Evolutionary conservation across 2,888 invertebrate species (phyloP), one percentile per base, ranked within the genome.

Genomic region (Caenorhabditis panamensis): DNA sequence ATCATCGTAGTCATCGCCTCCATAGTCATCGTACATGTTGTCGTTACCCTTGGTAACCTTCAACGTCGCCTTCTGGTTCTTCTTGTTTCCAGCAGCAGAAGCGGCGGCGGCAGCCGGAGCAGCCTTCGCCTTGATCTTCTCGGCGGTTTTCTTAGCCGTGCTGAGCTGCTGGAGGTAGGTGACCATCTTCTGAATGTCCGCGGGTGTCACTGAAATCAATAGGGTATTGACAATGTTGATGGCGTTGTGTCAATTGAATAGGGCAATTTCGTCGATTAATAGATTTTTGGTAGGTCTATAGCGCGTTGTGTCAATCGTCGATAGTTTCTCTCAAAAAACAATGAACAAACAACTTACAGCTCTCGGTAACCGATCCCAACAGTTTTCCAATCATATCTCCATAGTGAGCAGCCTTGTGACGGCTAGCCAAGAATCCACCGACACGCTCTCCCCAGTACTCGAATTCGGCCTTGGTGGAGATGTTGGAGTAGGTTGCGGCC

Each of bases 151-250:
- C 75, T 86, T 87, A 16, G 83, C 69, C 24, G 85, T 83, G 11
- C 82, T 83, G 53, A 88, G 78, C 44, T 78, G 71, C 67, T 84
- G 85, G 53, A 87, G 71, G 16, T 83, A 82, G 51, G 84, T 87
- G 53, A 84, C 84, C 82, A 89, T 89, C 63, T 88, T 86, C 11
- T 84, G 82, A 18, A 85, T 84, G 31, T 86, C 84, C 16, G 73
- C 78, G 6, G 82, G 73, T 8, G 86, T 81, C 75, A 86, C 85
- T 86, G 68, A 44, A 84, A 82, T 9, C n/a, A n/a, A n/a, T n/a
- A n/a, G n/a, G n/a, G n/a, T n/a, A n/a, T n/a, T n/a, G n/a, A n/a
- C n/a, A n/a, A n/a, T n/a, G n/a, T n/a, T n/a, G n/a, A n/a, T n/a
- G n/a, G n/a, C n/a, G n/a, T n/a, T n/a, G n/a, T n/a, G n/a, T n/a